phyloP scores from a whole-genome alignment of 2,113 vertebrate species.

The Pangasianodon gigas region DNA sequence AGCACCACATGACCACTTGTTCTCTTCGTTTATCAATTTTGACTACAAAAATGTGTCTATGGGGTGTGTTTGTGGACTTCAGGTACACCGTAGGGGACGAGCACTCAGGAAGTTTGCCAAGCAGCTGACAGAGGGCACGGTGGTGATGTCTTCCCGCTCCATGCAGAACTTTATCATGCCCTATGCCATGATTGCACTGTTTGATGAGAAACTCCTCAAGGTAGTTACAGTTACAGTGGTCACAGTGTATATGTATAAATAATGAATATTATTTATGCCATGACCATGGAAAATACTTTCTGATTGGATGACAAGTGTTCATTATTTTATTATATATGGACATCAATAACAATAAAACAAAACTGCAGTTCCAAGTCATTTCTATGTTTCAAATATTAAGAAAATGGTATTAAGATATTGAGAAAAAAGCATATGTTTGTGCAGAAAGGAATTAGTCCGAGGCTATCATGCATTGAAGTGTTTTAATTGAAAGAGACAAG shows the following conservation, averaged over 20 bases:
- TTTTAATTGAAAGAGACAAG: background rate
- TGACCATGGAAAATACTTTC: background rate
- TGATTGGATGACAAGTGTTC: background rate
- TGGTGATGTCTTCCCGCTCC: slow-evolving; percentile 82
- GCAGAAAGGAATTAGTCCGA: background rate
- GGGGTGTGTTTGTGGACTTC: slow-evolving; percentile 14
- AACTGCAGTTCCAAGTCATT: background rate
- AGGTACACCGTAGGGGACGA: slow-evolving; percentile 93
- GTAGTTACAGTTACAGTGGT: slow-evolving; percentile 63
- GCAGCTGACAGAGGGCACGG: slow-evolving; percentile 82
- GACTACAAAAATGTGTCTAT: background rate
- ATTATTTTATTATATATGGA: background rate
- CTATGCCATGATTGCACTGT: slow-evolving; percentile 85
- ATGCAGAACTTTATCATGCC: slow-evolving; percentile 96
- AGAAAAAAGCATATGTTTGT: too few species aligned
- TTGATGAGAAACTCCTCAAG: slow-evolving; percentile 91
- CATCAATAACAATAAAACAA: background rate
- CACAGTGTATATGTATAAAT: background rate
- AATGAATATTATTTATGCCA: background rate
- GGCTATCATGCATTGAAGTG: background rate
- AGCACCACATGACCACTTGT: background rate
- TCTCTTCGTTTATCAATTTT: too few species aligned
- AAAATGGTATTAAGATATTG: background rate
- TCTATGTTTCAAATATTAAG: background rate
- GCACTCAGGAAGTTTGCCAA: slow-evolving; percentile 90